Evolutionary conservation across 2,888 invertebrate species (phyloP), one percentile per base, ranked within the genome.

Genomic region (Erpobdella octoculata): DNA sequence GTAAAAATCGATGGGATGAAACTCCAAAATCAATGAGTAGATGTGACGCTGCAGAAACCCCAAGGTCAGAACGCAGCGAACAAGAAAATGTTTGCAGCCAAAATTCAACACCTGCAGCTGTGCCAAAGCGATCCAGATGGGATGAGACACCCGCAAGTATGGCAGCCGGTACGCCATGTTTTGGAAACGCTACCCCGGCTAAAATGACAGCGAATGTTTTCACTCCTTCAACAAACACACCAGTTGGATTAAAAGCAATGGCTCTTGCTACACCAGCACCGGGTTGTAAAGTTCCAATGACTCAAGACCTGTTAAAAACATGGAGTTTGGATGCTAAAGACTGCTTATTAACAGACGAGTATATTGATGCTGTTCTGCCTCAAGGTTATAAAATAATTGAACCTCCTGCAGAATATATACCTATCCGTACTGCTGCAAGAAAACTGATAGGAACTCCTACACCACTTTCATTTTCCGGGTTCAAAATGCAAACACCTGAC

Each of bases 11-110:
- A 73, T 98, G 98, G 98, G 98, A 98, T 84, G 98, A 98, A 84
- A 98, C 98, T 0, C 98, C 98, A 0, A 93, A 93, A 86, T n/a
- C n/a, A n/a, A n/a, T n/a, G n/a, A n/a, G n/a, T n/a, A n/a, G n/a
- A n/a, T n/a, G n/a, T n/a, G n/a, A n/a, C n/a, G 94, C 95, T 3
- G 89, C 89, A 89, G 95, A 95, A 86, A 96, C 95, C 0, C 95
- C 96, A 0, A 94, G n/a, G n/a, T n/a, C n/a, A n/a, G n/a, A n/a
- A n/a, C n/a, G n/a, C n/a, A n/a, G n/a, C n/a, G n/a, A n/a, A n/a
- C n/a, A n/a, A n/a, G n/a, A 93, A 80, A 97, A 98, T 97, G 97
- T 97, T 21, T 98, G 98, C 85, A 99, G 98, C 0, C 98, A 98
- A 0, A 89, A 93, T 74, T 93, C 95, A 0, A 95, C 95, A 0